These are phyloP conservation scores for Sapajus apella DNA, from an alignment of 2,113 vertebrate species.

Conservation along the genomic window DNA sequence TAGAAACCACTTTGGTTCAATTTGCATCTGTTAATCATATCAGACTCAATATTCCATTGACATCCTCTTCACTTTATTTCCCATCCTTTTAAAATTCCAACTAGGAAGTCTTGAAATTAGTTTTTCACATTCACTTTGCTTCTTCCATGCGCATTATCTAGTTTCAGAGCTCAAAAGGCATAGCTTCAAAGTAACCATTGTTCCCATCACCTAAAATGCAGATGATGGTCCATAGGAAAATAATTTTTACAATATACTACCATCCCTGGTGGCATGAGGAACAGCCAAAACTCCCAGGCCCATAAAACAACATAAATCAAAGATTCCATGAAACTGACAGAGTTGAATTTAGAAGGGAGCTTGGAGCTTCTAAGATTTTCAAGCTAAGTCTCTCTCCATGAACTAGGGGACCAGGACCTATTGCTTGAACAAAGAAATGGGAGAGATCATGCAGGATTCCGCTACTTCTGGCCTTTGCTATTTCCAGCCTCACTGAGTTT, in stretches of 20 bases:
- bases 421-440: neutral
- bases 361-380: neutral
- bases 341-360: slow-evolving; percentile 6
- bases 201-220: slow-evolving; percentile 14
- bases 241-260: neutral
- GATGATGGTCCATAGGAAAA: neutral
- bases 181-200: neutral
- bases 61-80: neutral
- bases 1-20: neutral
- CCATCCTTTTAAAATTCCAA: neutral
- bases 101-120: neutral
- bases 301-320: neutral
- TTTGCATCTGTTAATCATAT: neutral
- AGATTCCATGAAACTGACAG: neutral
- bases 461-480: neutral
- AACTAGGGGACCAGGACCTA: neutral
- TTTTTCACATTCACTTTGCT: slow-evolving; percentile 16
- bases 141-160: neutral
- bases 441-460: neutral
- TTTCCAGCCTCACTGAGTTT: neutral
- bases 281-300: neutral
- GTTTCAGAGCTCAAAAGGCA: neutral
- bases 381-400: neutral
- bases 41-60: neutral
- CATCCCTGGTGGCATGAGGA: neutral